Percentiles rank a stretch among this genome's conserved stretches.
Evolutionary conservation across 2,113 vertebrate species (phyloP).

Genomic region (Tringa solitaria): DNA sequence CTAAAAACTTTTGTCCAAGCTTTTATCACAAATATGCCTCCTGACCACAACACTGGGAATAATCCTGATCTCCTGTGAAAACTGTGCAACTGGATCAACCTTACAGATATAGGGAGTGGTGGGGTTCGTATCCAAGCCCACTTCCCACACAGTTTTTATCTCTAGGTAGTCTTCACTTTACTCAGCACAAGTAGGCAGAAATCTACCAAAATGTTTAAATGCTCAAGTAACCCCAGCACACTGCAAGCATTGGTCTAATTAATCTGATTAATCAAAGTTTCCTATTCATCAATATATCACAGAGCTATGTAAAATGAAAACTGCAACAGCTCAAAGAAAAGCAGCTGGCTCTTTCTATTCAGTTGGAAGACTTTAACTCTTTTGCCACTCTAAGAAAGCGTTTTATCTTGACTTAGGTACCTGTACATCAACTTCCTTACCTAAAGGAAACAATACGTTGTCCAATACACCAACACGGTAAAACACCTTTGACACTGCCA

Average conservation of each 20-base stretch:
- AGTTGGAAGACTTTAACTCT: not conserved
- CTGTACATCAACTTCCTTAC: not conserved
- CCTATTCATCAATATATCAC: not conserved
- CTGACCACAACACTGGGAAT: not conserved
- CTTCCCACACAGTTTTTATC: not conserved
- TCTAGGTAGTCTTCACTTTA: not conserved
- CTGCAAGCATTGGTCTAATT: not conserved
- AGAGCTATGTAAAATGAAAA: not conserved
- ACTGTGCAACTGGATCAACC: not conserved
- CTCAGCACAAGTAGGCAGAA: not conserved
- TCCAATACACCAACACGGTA: rapidly evolving
- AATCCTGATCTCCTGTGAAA: not conserved
- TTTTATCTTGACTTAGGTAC: not conserved
- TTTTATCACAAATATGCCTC: not conserved
- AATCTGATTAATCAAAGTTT: not conserved
- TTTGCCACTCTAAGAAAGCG: not conserved
- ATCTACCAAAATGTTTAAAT: not conserved
- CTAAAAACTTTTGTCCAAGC: not conserved
- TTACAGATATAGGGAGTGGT: not conserved
- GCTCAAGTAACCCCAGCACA: not conserved
- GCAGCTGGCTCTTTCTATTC: not conserved
- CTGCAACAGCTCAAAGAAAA: not conserved
- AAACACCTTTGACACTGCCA: not conserved
- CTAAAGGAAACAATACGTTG: not conserved
- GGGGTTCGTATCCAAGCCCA: not conserved